Conservation (phyloP, 2,113 vertebrate species). For the Apeltes quadracus region DNA sequence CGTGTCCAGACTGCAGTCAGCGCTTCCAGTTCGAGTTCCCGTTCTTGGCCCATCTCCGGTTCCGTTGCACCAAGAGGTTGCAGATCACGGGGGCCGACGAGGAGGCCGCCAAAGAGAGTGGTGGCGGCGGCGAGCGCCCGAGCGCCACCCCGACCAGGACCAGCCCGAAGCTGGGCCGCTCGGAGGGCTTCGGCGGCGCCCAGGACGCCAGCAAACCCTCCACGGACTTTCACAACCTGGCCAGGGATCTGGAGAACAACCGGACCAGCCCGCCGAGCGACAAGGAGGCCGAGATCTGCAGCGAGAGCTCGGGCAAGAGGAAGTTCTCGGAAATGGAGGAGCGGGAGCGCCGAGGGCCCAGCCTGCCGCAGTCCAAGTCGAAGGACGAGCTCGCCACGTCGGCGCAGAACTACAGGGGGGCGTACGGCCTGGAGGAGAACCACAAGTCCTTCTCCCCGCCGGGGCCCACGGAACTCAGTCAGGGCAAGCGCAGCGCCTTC, state of each 20-base stretch:
- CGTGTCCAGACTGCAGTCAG: slow-evolving; percentile 93
- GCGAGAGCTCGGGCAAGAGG: slow-evolving; percentile 84
- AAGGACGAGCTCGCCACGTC: slow-evolving; percentile 89
- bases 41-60: slow-evolving; percentile 90
- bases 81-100: slow-evolving; percentile 80
- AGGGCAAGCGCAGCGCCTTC: slow-evolving; percentile 93
- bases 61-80: slow-evolving; percentile 94
- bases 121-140: slow-evolving; percentile 63
- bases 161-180: slow-evolving; percentile 79
- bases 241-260: slow-evolving; percentile 91
- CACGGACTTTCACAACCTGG: slow-evolving; percentile 96
- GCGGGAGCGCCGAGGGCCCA: slow-evolving; percentile 53
- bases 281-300: slow-evolving; percentile 82
- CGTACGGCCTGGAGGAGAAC: slow-evolving; percentile 88
- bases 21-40: slow-evolving; percentile 97
- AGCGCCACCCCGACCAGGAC: slow-evolving; percentile 69
- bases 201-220: slow-evolving; percentile 85
- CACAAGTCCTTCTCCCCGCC: slow-evolving; percentile 84
- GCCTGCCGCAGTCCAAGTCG: slow-evolving; percentile 74
- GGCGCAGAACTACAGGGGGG: slow-evolving; percentile 90
- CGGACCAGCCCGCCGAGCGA: slow-evolving; percentile 78
- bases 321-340: slow-evolving; percentile 82
- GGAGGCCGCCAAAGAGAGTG: slow-evolving; percentile 71
- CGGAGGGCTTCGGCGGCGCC: slow-evolving; percentile 71
- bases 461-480: slow-evolving; percentile 78